Evolutionary conservation across 2,113 vertebrate genomes (phyloP).

Genomic region (Lampris megalopsis): DNA sequence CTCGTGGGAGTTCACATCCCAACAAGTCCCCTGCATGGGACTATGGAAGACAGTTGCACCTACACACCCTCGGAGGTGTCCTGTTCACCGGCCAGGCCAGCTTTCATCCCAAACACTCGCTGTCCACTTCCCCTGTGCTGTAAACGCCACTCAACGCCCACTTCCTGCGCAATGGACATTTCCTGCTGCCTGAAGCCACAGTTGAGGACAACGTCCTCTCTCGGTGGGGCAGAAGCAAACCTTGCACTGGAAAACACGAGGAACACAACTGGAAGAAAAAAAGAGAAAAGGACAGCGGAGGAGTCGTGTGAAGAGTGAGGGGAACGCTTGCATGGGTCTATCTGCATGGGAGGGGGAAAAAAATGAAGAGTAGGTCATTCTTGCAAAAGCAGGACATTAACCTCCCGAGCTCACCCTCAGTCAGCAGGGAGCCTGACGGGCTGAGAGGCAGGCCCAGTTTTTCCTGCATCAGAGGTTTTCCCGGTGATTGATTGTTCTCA

Average conservation of each 20-base stretch:
- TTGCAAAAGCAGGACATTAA: neutral
- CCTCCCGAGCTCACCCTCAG: slow-evolving; percentile 68
- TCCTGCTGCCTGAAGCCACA: slow-evolving; percentile 84
- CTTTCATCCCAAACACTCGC: slow-evolving; percentile 76
- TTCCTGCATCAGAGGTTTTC: slow-evolving; percentile 64
- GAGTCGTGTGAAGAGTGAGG: neutral
- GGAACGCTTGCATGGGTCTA: neutral
- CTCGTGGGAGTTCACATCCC: neutral
- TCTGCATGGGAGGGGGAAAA: neutral
- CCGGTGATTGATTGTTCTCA: slow-evolving; percentile 26
- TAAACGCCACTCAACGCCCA: slow-evolving; percentile 84
- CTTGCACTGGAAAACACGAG: slow-evolving; percentile 81
- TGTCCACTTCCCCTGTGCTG: slow-evolving; percentile 84
- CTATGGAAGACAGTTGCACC: neutral
- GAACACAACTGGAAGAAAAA: slow-evolving; percentile 83
- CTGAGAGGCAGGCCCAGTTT: slow-evolving; percentile 81
- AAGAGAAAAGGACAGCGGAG: slow-evolving; percentile 17
- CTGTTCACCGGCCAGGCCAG: slow-evolving; percentile 48
- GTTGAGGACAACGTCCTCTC: slow-evolving; percentile 75
- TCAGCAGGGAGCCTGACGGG: slow-evolving; percentile 73
- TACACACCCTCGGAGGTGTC: slow-evolving; percentile 56
- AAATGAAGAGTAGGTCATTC: neutral
- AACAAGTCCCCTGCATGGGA: neutral
- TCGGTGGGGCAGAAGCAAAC: slow-evolving; percentile 67
- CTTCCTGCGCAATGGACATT: slow-evolving; percentile 40